Base-by-base conservation (phyloP, 2,888 invertebrate genomes). In the Caenorhabditis wallacei region DNA sequence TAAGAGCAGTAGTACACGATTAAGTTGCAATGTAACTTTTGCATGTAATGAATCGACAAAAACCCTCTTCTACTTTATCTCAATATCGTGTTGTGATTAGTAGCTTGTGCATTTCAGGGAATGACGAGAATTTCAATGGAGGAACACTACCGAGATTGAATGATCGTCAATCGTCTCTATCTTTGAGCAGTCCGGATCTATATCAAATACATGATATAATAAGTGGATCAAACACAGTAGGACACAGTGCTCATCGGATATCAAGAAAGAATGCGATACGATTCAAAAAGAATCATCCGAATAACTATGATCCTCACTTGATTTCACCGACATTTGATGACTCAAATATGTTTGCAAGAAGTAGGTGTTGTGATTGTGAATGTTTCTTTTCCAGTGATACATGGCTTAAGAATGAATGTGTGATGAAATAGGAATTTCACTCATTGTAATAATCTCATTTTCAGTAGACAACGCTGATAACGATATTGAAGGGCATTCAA, bases 141-240 rank as follows among this genome's bases (percentile, higher is more conserved):
- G 82, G 79, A 11, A 84, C 84, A 5, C 63, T 84, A 7, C 84
- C 84, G 0, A 64, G 84, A 11, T 35, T 72, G 2, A 57, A 18
- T 43, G 75, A 48, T 1, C 53, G 69, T 0, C 68, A 61, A 26
- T 63, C 63, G 22, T 53, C 75, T 10, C 22, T 83, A 30, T 86
- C 86, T 8, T 24, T 74, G 24, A 81, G 81, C 30, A 84, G 81
- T 66, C 86, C 86, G n/a, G 82, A 86, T 51, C 70, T 86, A 18
- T 76, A 72, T 53, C 74, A 79, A 2, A 40, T 76, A 8, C 48
- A 56, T 20, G 59, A 70, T 11, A 40, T 71, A 10, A 20, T 30
- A 11, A 57, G 46, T 11, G 61, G 61, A 54, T 74, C 53, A 7
- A 59, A 20, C 43, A 66, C 63, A 11, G 37, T 76, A 54, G 66